Conservation (phyloP, 2,888 invertebrate species). For the Ephialtes manifestator region DNA sequence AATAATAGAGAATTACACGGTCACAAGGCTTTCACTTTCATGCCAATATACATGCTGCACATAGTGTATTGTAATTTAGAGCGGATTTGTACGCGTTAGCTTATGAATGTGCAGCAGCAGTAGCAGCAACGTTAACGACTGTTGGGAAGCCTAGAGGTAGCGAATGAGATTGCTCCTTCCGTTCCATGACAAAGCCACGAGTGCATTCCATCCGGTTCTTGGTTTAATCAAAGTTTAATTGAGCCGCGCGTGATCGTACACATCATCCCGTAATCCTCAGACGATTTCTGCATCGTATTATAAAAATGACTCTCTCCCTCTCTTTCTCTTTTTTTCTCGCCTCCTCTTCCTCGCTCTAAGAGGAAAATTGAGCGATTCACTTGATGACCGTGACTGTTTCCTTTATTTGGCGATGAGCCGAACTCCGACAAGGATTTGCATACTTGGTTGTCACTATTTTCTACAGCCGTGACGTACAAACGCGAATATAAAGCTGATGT, state of each 20-base stretch:
- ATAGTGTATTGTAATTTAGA: constrained; percentile 28
- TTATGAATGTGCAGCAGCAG: constrained; percentile 29
- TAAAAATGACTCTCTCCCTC: neutral
- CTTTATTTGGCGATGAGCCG: constrained; percentile 44
- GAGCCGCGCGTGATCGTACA: neutral
- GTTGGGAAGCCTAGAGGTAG: constrained; percentile 6
- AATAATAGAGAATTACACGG: constrained; percentile 43
- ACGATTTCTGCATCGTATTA: constrained; percentile 1
- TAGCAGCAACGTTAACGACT: constrained; percentile 12
- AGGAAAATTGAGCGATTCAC: neutral
- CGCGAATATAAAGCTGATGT: neutral
- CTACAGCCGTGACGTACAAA: neutral
- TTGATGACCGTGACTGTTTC: neutral
- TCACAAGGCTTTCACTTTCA: constrained; percentile 50
- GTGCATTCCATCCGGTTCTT: constrained; percentile 34
- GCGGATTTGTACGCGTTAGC: constrained; percentile 11
- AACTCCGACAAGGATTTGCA: constrained; percentile 12
- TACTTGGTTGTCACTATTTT: constrained; percentile 23
- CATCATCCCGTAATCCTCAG: neutral
- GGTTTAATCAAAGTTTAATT: constrained; percentile 30
- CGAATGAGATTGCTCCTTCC: constrained; percentile 56
- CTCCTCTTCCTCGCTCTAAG: neutral
- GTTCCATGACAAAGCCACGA: constrained; percentile 29
- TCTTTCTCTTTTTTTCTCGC: neutral
- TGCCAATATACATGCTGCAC: constrained; percentile 5